Base-by-base conservation (phyloP, 2,888 invertebrate genomes). In the Cerceris ruficornis region DNA sequence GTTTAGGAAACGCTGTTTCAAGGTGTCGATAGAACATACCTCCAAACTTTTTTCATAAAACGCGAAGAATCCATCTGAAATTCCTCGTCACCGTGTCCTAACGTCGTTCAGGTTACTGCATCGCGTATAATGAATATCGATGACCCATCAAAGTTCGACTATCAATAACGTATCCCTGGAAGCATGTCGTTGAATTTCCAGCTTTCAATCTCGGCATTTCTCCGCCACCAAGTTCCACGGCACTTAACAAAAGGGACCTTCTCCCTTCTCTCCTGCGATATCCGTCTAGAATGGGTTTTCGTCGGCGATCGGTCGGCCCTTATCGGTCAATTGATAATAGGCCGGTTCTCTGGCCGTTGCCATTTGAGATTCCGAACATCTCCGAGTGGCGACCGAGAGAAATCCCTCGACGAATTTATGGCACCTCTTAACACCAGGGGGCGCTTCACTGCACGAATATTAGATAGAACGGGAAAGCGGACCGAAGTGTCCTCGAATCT, bases 241-340 rank as follows among this genome's bases (percentile, higher is more conserved):
- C 66, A 62, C 61, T 76, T 62, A 65, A 71, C 79, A 75, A 76
- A 82, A 62, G 68, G 28, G 4, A 28, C 28, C 28, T 59, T 57
- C 60, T 49, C 43, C 55, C 17, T 42, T 49, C 41, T 28, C 28
- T 4, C 55, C 54, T 15, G 60, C 65, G 60, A 69, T 71, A 77
- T 80, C 77, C 71, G 61, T 75, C 74, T 66, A 69, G 77, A 77
- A 71, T 74, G 66, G 77, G 59, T 73, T 77, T 65, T 77, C 59
- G 43, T 50, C 41, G 46, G 42, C 58, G 65, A 69, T 55, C 46
- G 65, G 59, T 77, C 77, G 69, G 67, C 71, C 69, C 74, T 75
- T 75, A 80, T 74, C 66, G 50, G 68, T 70, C 79, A 82, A 78
- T 76, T 71, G 82, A 75, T 82, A 79, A 73, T 78, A 79, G 81